Evolutionary conservation across 2,797 vertebrate species (phyloP).

Genomic region (Acipenser ruthenus): DNA sequence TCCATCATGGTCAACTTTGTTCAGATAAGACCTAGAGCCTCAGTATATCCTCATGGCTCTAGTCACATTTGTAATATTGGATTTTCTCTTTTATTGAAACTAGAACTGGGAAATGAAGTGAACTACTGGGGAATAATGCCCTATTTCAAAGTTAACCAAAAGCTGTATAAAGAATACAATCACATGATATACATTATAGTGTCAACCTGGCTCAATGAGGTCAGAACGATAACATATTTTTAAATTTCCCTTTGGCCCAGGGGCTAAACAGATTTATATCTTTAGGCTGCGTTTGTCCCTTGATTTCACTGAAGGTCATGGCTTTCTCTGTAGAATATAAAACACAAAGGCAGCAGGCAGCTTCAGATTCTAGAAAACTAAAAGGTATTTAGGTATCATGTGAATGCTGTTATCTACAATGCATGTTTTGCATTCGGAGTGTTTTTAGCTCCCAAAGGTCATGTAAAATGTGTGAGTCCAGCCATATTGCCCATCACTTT

Average conservation of each 20-base stretch:
- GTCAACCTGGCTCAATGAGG: background rate
- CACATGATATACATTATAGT: background rate
- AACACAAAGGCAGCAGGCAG: too few species aligned
- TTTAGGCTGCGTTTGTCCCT: background rate
- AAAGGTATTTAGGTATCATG: too few species aligned
- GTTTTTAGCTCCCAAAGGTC: too few species aligned
- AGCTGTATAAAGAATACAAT: background rate
- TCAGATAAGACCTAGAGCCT: background rate
- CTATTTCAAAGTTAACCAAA: background rate
- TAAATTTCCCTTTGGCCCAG: background rate
- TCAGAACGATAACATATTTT: background rate
- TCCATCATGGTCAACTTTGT: background rate
- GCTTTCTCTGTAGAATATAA: background rate
- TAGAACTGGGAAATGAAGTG: background rate
- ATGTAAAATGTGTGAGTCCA: too few species aligned
- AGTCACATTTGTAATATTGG: conserved; percentile 3
- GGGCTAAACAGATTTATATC: background rate
- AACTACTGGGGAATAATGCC: background rate
- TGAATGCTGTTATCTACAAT: too few species aligned
- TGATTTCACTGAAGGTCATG: background rate
- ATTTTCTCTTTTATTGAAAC: conserved; percentile 1
- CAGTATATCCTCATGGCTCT: background rate
- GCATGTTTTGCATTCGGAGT: too few species aligned
- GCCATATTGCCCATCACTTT: too few species aligned
- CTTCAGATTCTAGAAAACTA: too few species aligned